Evolutionary conservation across 2,888 invertebrate genomes (phyloP), one percentile per base, ranked within the genome.

Genomic region (Ophioninae sp.): DNA sequence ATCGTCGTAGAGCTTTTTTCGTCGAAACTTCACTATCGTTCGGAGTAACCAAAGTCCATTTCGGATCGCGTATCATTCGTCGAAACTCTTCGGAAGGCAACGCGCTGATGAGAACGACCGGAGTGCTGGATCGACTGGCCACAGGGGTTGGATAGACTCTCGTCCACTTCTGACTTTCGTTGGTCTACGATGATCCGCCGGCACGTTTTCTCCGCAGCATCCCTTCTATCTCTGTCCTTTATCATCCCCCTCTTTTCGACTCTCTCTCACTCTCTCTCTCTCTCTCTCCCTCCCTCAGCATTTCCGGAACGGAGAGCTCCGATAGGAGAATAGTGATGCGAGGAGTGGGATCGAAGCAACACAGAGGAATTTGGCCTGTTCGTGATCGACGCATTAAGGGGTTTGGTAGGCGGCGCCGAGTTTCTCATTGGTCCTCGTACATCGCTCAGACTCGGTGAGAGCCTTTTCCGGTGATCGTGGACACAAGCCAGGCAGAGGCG

Each of bases 401-500:
- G 81, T 67, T 37, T 58, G 79, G 72, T 84, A 63, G 90, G 91
- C 90, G 91, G 87, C 82, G 84, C 89, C 85, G 58, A 3, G 2
- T 1, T 56, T 67, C 71, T 79, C 87, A 91, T 91, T 91, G 91
- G 91, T 86, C 86, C 77, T 63, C 22, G 22, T 23, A 78, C 63
- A 76, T 79, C 85, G 86, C 87, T 87, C 83, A 51, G 81, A 88
- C 86, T 88, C 90, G 89, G 30, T 30, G 90, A 89, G 88, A 82
- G 84, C 76, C 65, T 79, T 80, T 74, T 79, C 83, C 85, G 20
- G 58, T 78, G 71, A 72, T 79, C 74, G 71, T 58, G 67, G 58
- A 61, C 77, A 78, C 73, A 83, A 86, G 82, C 82, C 85, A 86
- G 86, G 87, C 30, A 30, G 87, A 88, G 92, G 92, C 92, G 92